Evolutionary conservation across 2,888 invertebrate genomes (phyloP).

Genomic region (Malachius bipustulatus): DNA sequence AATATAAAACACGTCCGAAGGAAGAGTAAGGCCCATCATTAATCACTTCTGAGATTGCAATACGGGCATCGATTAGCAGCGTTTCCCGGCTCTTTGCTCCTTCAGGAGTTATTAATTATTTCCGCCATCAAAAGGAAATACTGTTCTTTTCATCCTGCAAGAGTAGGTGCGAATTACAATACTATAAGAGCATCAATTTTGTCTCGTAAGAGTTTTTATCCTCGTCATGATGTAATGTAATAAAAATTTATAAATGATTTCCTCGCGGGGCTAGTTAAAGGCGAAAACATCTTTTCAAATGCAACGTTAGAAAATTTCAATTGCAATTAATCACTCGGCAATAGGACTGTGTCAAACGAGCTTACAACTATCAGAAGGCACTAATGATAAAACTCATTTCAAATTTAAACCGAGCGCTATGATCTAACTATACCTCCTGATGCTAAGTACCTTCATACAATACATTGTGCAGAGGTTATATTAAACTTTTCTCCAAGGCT

Average conservation of each 20-base stretch:
- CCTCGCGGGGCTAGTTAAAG: slow-evolving; percentile 15
- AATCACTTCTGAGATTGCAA: slow-evolving; percentile 33
- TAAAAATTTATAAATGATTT: slow-evolving; percentile 17
- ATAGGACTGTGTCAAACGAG: too few relatives aligned
- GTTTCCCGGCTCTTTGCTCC: slow-evolving; percentile 21
- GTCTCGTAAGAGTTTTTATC: slow-evolving; percentile 23
- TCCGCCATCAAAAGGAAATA: slow-evolving; percentile 29
- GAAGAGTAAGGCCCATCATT: slow-evolving; percentile 24
- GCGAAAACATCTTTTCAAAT: slow-evolving; percentile 13
- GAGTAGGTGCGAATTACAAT: slow-evolving; percentile 30
- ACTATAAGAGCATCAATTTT: slow-evolving; percentile 27
- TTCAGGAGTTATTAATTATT: slow-evolving; percentile 34
- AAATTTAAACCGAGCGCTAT: too few relatives aligned
- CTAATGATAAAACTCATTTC: too few relatives aligned
- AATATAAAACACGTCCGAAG: slow-evolving; percentile 1
- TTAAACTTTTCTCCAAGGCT: too few relatives aligned
- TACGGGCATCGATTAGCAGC: slow-evolving; percentile 34
- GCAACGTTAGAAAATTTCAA: slow-evolving; percentile 8
- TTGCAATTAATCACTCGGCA: too few relatives aligned
- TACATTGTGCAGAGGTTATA: too few relatives aligned
- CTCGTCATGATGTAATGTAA: slow-evolving; percentile 17
- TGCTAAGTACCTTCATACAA: too few relatives aligned
- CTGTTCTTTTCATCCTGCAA: slow-evolving; percentile 23
- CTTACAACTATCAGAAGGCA: too few relatives aligned
- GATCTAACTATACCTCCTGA: too few relatives aligned